Evolutionary conservation across 2,888 invertebrate genomes (phyloP).

Genomic region (Pollenia angustigena): DNA sequence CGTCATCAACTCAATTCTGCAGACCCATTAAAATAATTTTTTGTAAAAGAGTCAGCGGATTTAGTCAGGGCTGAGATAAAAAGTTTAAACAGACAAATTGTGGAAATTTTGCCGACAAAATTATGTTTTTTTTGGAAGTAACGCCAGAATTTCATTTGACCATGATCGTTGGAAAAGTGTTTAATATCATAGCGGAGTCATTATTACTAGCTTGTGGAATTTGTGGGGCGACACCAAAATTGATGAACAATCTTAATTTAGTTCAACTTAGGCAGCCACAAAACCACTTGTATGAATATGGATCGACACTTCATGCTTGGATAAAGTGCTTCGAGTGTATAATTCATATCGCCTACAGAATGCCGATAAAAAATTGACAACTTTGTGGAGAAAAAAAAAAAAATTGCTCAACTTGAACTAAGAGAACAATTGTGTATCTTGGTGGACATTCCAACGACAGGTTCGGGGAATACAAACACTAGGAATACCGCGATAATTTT

Average conservation of each 20-base stretch:
- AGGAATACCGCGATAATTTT: too few relatives aligned
- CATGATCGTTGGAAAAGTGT: constrained; percentile 11
- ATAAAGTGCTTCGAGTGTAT: too few relatives aligned
- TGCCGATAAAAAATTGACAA: too few relatives aligned
- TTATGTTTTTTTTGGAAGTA: neutral
- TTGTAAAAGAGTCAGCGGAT: neutral
- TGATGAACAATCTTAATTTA: neutral
- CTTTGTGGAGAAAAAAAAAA: too few relatives aligned
- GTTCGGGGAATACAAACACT: too few relatives aligned
- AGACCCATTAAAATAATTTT: neutral
- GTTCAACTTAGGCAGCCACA: too few relatives aligned
- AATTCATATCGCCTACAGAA: too few relatives aligned
- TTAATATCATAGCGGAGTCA: neutral
- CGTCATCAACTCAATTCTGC: neutral
- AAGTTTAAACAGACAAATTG: neutral
- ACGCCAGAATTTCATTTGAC: neutral
- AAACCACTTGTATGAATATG: too few relatives aligned
- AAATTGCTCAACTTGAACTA: too few relatives aligned
- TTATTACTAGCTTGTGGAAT: neutral
- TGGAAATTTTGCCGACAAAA: neutral
- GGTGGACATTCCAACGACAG: neutral
- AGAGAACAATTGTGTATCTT: too few relatives aligned
- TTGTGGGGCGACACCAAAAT: neutral
- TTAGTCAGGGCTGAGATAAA: constrained; percentile 7
- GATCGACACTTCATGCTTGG: too few relatives aligned